These are phyloP conservation scores for Platycheirus rosarum DNA, from an alignment of 2,888 invertebrate species.

Conservation along the genomic window DNA sequence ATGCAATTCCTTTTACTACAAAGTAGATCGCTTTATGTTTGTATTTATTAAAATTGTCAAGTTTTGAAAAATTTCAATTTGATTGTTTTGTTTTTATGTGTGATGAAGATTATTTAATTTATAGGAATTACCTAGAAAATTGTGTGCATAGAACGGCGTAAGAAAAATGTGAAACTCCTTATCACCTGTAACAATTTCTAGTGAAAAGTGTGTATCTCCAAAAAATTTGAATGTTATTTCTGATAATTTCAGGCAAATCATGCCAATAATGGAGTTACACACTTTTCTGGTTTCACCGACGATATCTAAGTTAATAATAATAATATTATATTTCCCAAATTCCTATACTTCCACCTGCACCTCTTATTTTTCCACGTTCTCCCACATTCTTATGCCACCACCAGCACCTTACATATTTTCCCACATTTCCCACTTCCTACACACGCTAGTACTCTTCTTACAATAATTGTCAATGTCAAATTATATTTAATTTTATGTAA, in stretches of 20 bases:
- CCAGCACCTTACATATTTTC: no score
- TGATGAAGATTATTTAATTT: not conserved
- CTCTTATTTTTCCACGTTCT: no score
- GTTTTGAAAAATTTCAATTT: no score
- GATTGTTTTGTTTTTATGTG: not conserved
- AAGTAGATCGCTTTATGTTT: conserved; percentile 11
- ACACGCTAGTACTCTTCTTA: no score
- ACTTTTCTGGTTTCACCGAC: not conserved
- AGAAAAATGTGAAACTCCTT: not conserved
- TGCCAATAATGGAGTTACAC: conserved; percentile 2
- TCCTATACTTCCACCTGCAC: no score
- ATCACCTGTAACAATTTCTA: not conserved
- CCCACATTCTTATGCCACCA: no score
- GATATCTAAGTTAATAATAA: not conserved
- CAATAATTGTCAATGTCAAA: no score
- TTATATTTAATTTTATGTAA: no score
- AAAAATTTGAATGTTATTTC: not conserved
- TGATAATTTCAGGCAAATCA: not conserved
- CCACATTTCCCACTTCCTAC: no score
- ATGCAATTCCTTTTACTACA: conserved; percentile 16
- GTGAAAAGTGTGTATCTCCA: not conserved
- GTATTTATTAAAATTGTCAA: no score
- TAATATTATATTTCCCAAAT: no score
- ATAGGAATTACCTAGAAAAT: not conserved
- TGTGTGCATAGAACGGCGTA: no score